Percentiles rank a stretch among this genome's conserved stretches.
Conservation (phyloP, 2,797 vertebrate genomes). For the Rousettus madagascariensis region DNA sequence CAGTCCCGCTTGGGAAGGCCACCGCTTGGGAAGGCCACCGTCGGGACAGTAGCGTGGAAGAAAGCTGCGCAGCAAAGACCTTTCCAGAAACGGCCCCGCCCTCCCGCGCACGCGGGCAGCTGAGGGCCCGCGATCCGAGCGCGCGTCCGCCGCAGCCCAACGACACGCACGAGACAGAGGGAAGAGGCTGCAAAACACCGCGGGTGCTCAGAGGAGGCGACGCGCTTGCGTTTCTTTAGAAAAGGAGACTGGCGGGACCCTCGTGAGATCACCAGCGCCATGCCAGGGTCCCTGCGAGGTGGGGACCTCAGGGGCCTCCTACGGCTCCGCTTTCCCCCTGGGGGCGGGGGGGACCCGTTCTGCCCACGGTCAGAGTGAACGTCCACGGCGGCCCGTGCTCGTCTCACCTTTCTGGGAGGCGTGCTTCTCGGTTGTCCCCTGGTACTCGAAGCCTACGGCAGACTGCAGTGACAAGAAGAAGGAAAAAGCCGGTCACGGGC, state of each 20-base stretch:
- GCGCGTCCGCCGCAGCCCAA: rapidly evolving
- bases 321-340: too few species aligned
- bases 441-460: constrained; percentile 96
- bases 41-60: rapidly evolving
- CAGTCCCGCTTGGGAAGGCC: rapidly evolving
- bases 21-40: not conserved
- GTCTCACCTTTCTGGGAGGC: constrained; percentile 96
- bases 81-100: not conserved
- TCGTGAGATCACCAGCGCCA: rapidly evolving
- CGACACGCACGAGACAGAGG: rapidly evolving
- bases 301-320: too few species aligned
- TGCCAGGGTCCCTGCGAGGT: too few species aligned
- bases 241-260: rapidly evolving
- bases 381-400: too few species aligned
- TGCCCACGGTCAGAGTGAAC: rapidly evolving
- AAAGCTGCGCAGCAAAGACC: rapidly evolving
- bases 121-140: rapidly evolving
- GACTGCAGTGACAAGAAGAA: constrained; percentile 85
- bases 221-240: rapidly evolving
- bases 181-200: not conserved
- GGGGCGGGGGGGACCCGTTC: too few species aligned
- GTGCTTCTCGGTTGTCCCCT: constrained; percentile 97
- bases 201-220: rapidly evolving
- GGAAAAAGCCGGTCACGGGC: rapidly evolving
- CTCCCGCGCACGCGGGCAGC: rapidly evolving